These are phyloP conservation scores for Notarius quadriscutis DNA, from an alignment of 2,113 vertebrate genomes.

Conservation along the genomic window DNA sequence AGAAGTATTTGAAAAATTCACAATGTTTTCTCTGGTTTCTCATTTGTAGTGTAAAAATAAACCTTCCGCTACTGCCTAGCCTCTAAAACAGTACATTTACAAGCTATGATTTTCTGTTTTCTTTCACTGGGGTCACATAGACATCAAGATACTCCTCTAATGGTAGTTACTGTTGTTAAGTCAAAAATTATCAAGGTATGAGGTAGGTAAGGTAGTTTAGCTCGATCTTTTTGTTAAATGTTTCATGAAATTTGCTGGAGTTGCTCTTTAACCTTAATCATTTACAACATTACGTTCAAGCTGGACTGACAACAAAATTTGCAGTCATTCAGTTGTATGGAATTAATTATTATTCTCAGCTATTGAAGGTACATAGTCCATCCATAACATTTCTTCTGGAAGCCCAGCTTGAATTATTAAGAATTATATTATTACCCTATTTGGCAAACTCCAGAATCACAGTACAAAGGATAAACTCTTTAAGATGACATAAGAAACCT, in stretches of 20 bases:
- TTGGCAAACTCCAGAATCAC: neutral
- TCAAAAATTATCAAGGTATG: neutral
- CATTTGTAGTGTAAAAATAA: neutral
- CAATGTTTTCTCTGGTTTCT: neutral
- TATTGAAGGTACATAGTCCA: neutral
- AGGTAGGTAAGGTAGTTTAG: neutral
- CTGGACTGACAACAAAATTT: neutral
- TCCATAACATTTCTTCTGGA: neutral
- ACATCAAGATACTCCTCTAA: too few species aligned
- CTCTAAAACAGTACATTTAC: neutral
- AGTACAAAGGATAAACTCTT: too few species aligned
- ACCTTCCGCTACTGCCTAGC: neutral
- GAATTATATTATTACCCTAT: neutral
- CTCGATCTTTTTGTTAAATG: neutral
- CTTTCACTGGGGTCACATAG: too few species aligned
- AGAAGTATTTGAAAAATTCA: neutral
- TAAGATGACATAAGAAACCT: neutral
- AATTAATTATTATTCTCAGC: neutral
- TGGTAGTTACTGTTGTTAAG: neutral
- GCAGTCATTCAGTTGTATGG: neutral
- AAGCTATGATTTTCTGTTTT: too few species aligned
- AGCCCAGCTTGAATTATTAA: neutral
- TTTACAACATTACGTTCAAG: neutral
- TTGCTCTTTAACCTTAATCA: too few species aligned
- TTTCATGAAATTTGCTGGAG: neutral